These are phyloP conservation scores for Epinephelus fuscoguttatus DNA, from an alignment of 2,113 vertebrate genomes.

Conservation along the genomic window DNA sequence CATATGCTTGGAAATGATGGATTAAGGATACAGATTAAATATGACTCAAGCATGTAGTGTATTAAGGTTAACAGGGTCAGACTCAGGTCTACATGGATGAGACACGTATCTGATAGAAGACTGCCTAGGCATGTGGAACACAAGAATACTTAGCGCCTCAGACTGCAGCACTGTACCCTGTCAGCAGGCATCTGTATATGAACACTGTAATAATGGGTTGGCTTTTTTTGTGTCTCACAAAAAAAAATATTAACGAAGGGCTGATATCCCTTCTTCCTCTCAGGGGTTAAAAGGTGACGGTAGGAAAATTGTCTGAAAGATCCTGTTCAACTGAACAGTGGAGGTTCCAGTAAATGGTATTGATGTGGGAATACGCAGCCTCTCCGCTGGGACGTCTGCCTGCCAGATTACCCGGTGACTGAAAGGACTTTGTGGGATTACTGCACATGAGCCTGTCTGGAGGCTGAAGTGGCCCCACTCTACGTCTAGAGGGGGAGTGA, in stretches of 20 bases:
- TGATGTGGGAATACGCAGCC: slow-evolving; percentile 22
- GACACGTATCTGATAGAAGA: background rate
- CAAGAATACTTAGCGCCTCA: background rate
- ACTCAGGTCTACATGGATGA: background rate
- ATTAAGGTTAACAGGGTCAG: slow-evolving; percentile 52
- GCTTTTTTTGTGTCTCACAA: background rate
- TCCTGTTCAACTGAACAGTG: background rate
- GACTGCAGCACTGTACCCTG: background rate
- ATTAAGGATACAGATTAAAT: slow-evolving; percentile 71
- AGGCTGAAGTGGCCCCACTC: slow-evolving; percentile 54
- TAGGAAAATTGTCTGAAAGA: background rate
- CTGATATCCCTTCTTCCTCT: background rate
- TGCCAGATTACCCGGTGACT: slow-evolving; percentile 71
- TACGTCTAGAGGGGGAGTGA: background rate
- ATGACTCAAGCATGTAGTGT: slow-evolving; percentile 42
- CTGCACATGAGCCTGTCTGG: slow-evolving; percentile 69
- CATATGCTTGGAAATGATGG: slow-evolving; percentile 57
- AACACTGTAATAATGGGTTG: background rate
- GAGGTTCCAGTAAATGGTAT: slow-evolving; percentile 22
- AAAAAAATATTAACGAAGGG: background rate
- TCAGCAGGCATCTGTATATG: background rate
- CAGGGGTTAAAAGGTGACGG: background rate
- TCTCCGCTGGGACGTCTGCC: slow-evolving; percentile 48
- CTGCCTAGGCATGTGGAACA: background rate
- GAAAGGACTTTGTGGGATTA: slow-evolving; percentile 78